Evolutionary conservation across 1,140 invertebrate genomes (phyloP), one percentile per base, ranked within the genome.

Genomic region (Trigoniulus corallinus): DNA sequence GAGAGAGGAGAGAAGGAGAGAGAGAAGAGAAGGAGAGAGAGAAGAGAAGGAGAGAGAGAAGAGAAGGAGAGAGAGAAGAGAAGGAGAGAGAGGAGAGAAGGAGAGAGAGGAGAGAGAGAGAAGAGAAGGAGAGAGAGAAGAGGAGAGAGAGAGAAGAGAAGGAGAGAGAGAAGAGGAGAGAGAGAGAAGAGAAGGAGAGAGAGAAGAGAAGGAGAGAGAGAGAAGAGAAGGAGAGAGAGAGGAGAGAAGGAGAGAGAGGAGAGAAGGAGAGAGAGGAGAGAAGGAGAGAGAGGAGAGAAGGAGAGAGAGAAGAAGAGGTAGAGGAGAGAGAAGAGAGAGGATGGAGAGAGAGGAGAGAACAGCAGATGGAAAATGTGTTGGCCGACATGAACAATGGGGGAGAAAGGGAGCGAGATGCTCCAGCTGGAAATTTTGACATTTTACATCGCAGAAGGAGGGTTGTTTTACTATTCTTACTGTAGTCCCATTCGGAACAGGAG

Each of bases 101-200:
- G 25, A 42, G 39, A 56, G 43, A 41, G 52, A 46, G 48, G 47
- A 47, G 37, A 42, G 39, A n/a, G n/a, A n/a, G n/a, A n/a, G n/a
- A 2, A 42, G 25, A 48, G 50, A 48, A 43, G 27, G 18, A 49
- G 34, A 47, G 27, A 37, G 26, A 37, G n/a, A n/a, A n/a, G n/a
- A n/a, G n/a, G n/a, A n/a, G n/a, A n/a, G n/a, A n/a, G n/a, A 20
- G 29, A 20, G 21, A 34, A 21, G n/a, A 1, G n/a, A 48, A 2
- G 23, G 20, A 2, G 15, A 48, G 25, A 23, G 18, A 34, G 21
- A 20, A 44, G 29, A 34, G 29, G 44, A 29, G 39, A 45, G 29
- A 29, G 37, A 41, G 42, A 40, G 27, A 25, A 42, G 25, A 41
- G 29, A 50, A 41, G 22, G 22, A 50, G 18, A 25, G 24, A 3